phyloP scores from a whole-genome alignment of 2,797 vertebrate species.

The Oreochromis mossambicus region DNA sequence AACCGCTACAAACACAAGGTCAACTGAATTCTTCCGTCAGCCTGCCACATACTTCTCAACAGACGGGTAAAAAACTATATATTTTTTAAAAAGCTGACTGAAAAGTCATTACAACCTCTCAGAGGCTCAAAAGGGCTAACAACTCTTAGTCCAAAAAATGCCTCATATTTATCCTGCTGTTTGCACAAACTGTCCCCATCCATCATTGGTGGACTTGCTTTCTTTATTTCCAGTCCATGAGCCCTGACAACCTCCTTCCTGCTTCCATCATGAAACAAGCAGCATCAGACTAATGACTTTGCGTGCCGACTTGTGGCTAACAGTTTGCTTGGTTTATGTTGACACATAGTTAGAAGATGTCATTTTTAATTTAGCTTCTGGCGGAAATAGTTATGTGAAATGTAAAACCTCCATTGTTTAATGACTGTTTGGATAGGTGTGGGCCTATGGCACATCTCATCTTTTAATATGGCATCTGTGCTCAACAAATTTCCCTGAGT shows the following conservation, averaged over 20 bases:
- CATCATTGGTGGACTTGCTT: constrained; percentile 8
- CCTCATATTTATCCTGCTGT: not conserved
- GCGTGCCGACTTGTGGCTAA: not conserved
- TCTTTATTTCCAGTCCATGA: constrained; percentile 23
- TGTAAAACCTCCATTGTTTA: not conserved
- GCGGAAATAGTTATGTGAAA: constrained; percentile 7
- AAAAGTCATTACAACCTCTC: not conserved
- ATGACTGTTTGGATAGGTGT: not conserved
- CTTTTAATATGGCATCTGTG: constrained; percentile 11
- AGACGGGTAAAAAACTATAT: not conserved
- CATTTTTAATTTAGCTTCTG: constrained; percentile 35
- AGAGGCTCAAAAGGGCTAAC: not conserved
- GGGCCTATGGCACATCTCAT: not conserved
- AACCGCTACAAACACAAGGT: not conserved
- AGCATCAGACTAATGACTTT: constrained; percentile 24
- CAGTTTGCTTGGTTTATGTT: constrained; percentile 38
- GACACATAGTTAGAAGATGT: constrained; percentile 32
- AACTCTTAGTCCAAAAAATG: not conserved
- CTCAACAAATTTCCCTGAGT: not conserved
- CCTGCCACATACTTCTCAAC: not conserved
- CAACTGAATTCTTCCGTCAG: not conserved
- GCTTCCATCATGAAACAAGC: not conserved
- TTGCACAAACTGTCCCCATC: constrained; percentile 7
- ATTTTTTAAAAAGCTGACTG: not conserved
- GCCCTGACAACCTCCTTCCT: not conserved